These are phyloP conservation scores for Amblyraja radiata DNA, from an alignment of 2,797 vertebrate species.

Conservation along the genomic window DNA sequence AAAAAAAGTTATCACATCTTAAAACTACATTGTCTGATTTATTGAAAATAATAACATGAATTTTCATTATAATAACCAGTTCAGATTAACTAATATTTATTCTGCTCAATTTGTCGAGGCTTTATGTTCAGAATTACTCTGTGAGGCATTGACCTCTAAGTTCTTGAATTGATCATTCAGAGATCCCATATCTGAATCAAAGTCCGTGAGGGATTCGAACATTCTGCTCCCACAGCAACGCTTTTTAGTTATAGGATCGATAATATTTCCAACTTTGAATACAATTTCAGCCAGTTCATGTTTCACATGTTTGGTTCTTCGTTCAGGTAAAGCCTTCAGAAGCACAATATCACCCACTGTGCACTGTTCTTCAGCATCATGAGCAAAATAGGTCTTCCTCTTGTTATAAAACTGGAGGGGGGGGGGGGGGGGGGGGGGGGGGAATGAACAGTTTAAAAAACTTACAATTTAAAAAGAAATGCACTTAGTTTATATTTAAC, in stretches of 20 bases:
- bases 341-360: conserved; percentile 84
- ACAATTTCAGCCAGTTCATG: conserved; percentile 88
- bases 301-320: conserved; percentile 79
- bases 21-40: not conserved
- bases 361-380: conserved; percentile 79
- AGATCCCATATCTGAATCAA: conserved; percentile 49
- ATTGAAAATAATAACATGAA: not conserved
- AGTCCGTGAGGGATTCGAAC: conserved; percentile 65
- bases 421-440: conserved; percentile 37
- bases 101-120: conserved; percentile 21
- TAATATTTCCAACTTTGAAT: conserved; percentile 81
- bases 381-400: conserved; percentile 93
- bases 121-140: conserved; percentile 42
- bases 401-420: conserved; percentile 83
- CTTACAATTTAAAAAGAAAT: not conserved
- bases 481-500: not conserved
- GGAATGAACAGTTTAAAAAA: conserved; percentile 35
- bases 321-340: conserved; percentile 76
- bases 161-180: conserved; percentile 68
- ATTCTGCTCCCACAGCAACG: conserved; percentile 71
- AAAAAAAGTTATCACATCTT: not conserved
- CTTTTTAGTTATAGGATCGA: conserved; percentile 84
- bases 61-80: not conserved
- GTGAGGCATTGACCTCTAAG: conserved; percentile 62
- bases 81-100: conserved; percentile 28